phyloP scores from a whole-genome alignment of 2,888 invertebrate species.

The Cyclophora punctaria region DNA sequence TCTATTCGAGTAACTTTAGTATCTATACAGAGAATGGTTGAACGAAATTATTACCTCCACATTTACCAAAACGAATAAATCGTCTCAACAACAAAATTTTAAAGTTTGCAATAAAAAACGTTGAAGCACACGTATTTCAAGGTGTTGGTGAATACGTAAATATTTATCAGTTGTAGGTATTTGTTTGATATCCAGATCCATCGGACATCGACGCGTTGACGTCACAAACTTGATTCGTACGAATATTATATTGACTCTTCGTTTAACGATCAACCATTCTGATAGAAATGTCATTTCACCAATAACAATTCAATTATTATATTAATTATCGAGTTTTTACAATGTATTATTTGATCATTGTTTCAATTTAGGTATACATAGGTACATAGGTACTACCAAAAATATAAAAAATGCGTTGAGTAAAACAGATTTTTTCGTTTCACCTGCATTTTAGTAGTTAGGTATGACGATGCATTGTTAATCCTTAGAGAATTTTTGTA shows the following conservation, averaged over 20 bases:
- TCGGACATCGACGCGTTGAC: slow-evolving; percentile 36
- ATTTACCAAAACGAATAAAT: neutral
- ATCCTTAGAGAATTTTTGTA: too few relatives aligned
- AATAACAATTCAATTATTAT: neutral
- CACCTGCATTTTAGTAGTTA: too few relatives aligned
- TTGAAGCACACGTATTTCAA: neutral
- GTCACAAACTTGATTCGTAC: slow-evolving; percentile 47
- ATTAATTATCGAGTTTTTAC: too few relatives aligned
- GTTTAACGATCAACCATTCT: slow-evolving; percentile 19
- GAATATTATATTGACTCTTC: slow-evolving; percentile 35
- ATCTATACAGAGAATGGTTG: too few relatives aligned
- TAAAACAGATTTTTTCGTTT: too few relatives aligned
- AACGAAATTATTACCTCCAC: too few relatives aligned
- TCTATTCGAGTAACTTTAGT: too few relatives aligned
- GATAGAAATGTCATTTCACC: slow-evolving; percentile 16
- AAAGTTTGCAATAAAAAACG: slow-evolving; percentile 2
- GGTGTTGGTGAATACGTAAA: slow-evolving; percentile 23
- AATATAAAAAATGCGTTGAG: too few relatives aligned
- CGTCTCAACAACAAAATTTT: neutral
- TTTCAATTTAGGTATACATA: too few relatives aligned
- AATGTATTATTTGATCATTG: too few relatives aligned
- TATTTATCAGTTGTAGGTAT: slow-evolving; percentile 18
- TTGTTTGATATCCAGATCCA: slow-evolving; percentile 14
- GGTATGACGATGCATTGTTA: too few relatives aligned
- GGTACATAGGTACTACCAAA: too few relatives aligned